These are phyloP conservation scores for Pyrocephalus nanus DNA, from an alignment of 2,797 vertebrate species.

Conservation along the genomic window DNA sequence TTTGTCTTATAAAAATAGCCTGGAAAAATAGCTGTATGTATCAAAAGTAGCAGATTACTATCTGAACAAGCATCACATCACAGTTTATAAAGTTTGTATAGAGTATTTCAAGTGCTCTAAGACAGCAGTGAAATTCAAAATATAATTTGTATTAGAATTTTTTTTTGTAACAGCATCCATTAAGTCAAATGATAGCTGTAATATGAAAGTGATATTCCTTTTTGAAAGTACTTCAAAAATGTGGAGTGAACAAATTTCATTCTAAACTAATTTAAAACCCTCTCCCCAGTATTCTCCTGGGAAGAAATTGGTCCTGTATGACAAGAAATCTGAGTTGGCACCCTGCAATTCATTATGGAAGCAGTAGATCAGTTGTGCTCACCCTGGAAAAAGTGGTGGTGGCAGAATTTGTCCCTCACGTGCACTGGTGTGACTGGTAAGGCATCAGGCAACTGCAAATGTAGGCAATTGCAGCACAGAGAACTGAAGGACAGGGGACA, in stretches of 20 bases:
- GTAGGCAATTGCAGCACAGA: background rate
- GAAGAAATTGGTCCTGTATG: accelerated
- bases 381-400: background rate
- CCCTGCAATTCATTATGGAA: background rate
- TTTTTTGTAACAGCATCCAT: background rate
- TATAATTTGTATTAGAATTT: background rate
- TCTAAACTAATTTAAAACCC: background rate
- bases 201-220: background rate
- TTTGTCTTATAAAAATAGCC: background rate
- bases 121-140: background rate
- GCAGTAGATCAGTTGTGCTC: accelerated
- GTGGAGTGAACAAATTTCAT: background rate
- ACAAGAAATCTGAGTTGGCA: background rate
- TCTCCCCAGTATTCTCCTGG: background rate
- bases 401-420: background rate
- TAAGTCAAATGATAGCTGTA: background rate
- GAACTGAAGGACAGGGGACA: background rate
- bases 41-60: background rate
- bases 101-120: background rate
- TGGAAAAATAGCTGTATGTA: background rate
- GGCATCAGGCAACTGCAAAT: background rate
- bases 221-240: background rate
- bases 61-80: background rate
- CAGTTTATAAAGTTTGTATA: background rate
- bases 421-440: background rate